Conservation (phyloP, 2,113 vertebrate genomes). For the Callaeas wilsoni region DNA sequence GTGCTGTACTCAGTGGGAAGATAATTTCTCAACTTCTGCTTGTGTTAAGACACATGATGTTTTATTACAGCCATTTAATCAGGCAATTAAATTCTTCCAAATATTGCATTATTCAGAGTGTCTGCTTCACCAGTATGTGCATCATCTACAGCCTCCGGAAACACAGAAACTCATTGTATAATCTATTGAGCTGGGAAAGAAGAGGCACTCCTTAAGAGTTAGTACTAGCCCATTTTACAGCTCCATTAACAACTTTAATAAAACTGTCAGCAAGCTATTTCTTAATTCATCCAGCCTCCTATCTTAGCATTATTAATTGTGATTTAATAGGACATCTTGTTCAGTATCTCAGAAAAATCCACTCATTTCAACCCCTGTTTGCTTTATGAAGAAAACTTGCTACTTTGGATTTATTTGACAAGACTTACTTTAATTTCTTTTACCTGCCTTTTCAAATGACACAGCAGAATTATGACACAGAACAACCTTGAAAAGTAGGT, state of each 20-base stretch:
- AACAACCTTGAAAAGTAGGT: neutral
- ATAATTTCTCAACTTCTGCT: slow-evolving; percentile 7
- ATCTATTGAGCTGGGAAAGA: neutral
- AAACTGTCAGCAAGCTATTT: neutral
- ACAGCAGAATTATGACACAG: neutral
- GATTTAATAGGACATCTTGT: neutral
- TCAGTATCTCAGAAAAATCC: neutral
- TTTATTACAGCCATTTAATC: slow-evolving; percentile 37
- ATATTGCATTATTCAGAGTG: slow-evolving; percentile 19
- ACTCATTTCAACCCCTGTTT: neutral
- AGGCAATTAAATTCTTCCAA: slow-evolving; percentile 35
- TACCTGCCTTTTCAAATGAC: neutral
- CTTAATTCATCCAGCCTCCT: neutral
- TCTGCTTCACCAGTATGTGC: neutral
- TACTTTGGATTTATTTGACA: neutral
- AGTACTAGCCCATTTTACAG: neutral
- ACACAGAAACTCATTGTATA: neutral
- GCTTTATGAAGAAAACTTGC: neutral
- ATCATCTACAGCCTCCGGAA: neutral
- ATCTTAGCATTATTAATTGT: slow-evolving; percentile 14
- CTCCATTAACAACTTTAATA: slow-evolving; percentile 21
- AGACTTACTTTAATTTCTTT: neutral
- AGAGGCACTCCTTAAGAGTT: neutral
- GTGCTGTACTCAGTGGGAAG: neutral
- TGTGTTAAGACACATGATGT: neutral